Evolutionary conservation across 2,888 invertebrate species (phyloP).

Genomic region (Conops quadrifasciatus): DNA sequence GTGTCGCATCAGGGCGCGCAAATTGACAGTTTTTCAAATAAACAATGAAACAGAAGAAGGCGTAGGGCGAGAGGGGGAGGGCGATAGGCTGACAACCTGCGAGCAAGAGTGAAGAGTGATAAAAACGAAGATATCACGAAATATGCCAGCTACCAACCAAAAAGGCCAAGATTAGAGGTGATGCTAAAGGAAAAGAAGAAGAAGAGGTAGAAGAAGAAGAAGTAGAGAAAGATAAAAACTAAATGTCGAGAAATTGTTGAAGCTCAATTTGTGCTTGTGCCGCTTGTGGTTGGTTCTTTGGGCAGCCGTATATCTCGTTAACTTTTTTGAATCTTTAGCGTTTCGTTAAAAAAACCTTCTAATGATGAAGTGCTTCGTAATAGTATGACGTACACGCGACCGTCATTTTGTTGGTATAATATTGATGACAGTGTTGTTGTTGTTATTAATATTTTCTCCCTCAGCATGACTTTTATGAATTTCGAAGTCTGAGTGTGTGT

Average conservation of each 20-base stretch:
- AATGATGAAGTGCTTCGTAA: conserved; percentile 55
- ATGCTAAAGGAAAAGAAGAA: no score
- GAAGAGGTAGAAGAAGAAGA: not conserved
- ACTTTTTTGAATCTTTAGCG: not conserved
- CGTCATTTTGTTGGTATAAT: not conserved
- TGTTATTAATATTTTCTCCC: conserved; percentile 1
- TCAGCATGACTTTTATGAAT: not conserved
- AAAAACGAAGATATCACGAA: no score
- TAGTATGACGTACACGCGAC: conserved; percentile 65
- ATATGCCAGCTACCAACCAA: no score
- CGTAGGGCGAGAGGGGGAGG: conserved; percentile 21
- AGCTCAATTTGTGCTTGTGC: conserved; percentile 8
- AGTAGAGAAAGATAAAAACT: not conserved
- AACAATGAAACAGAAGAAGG: conserved; percentile 3
- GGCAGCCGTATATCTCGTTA: not conserved
- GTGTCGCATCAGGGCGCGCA: conserved; percentile 20
- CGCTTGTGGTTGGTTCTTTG: conserved; percentile 25
- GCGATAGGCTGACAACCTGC: conserved; percentile 1
- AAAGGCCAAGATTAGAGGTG: no score
- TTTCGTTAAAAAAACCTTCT: conserved; percentile 27
- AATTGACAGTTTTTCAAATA: no score
- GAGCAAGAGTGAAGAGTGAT: not conserved
- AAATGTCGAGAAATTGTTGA: not conserved
- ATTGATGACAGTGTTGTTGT: not conserved
- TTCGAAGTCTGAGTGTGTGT: not conserved